Conservation (phyloP, 2,113 vertebrate genomes). For the Apaloderma vittatum region DNA sequence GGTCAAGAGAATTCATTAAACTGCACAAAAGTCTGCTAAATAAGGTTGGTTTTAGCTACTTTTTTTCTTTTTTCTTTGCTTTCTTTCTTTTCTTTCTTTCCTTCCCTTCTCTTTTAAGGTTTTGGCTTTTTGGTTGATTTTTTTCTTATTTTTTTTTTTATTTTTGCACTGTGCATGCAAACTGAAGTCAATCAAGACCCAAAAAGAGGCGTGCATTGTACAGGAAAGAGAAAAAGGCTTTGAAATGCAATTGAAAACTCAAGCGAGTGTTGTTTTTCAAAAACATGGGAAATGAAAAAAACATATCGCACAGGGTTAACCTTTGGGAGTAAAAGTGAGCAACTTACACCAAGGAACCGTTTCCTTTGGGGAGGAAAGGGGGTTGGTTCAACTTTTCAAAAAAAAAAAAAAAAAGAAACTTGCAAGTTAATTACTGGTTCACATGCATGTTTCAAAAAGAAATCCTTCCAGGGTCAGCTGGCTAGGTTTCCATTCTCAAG, state of each 20-base stretch:
- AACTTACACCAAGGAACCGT: slow-evolving; percentile 82
- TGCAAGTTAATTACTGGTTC: slow-evolving; percentile 81
- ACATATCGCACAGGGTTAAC: slow-evolving; percentile 86
- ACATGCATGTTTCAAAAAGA: slow-evolving; percentile 86
- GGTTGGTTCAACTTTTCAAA: slow-evolving; percentile 73
- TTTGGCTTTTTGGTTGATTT: background rate
- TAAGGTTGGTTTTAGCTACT: slow-evolving; percentile 63
- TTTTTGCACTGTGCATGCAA: slow-evolving; percentile 96
- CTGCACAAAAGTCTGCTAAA: slow-evolving; percentile 66
- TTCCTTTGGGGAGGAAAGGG: slow-evolving; percentile 73
- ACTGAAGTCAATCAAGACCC: slow-evolving; percentile 96
- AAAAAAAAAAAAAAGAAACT: slow-evolving; percentile 75
- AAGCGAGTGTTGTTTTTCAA: slow-evolving; percentile 86
- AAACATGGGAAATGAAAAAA: slow-evolving; percentile 81
- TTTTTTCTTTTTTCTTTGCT: slow-evolving; percentile 48
- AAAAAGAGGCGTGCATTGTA: slow-evolving; percentile 98
- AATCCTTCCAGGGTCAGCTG: slow-evolving; percentile 77
- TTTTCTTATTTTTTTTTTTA: background rate
- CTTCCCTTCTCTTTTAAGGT: slow-evolving; percentile 43
- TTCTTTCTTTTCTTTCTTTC: slow-evolving; percentile 60
- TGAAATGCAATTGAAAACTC: slow-evolving; percentile 94
- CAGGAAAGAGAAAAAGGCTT: slow-evolving; percentile 89
- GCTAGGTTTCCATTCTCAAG: slow-evolving; percentile 89
- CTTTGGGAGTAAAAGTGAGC: slow-evolving; percentile 77
- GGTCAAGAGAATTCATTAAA: slow-evolving; percentile 71